Conservation (phyloP, 2,113 vertebrate genomes). For the Stegastes partitus region DNA sequence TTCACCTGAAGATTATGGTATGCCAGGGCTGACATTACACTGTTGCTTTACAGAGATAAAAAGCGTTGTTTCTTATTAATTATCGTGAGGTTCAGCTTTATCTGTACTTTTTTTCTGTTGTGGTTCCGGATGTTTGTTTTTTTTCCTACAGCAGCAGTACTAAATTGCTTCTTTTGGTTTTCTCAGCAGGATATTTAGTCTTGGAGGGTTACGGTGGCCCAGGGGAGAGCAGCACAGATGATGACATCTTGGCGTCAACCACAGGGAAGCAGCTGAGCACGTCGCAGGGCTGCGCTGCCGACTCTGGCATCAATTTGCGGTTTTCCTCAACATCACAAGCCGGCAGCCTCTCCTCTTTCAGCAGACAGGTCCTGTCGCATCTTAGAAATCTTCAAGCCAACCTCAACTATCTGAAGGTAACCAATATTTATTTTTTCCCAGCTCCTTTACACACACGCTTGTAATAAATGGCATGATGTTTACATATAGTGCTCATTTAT, state of each 20-base stretch:
- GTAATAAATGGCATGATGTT: background rate
- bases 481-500: background rate
- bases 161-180: constrained; percentile 34
- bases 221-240: constrained; percentile 95
- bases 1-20: constrained; percentile 88
- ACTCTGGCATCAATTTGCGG: constrained; percentile 82
- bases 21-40: constrained; percentile 14
- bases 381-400: constrained; percentile 91
- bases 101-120: background rate
- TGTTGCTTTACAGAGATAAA: background rate
- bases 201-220: constrained; percentile 89
- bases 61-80: background rate
- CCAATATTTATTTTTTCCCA: background rate
- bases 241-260: constrained; percentile 84
- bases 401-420: constrained; percentile 88
- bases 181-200: constrained; percentile 90
- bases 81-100: background rate
- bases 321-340: constrained; percentile 81
- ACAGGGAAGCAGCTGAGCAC: constrained; percentile 81
- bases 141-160: background rate
- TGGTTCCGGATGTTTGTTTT: background rate
- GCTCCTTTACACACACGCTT: background rate
- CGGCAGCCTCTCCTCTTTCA: constrained; percentile 82
- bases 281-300: constrained; percentile 78
- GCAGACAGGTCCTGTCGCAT: constrained; percentile 90